Base-by-base conservation (phyloP, 1,140 invertebrate species). In the Papilio aristodemus region DNA sequence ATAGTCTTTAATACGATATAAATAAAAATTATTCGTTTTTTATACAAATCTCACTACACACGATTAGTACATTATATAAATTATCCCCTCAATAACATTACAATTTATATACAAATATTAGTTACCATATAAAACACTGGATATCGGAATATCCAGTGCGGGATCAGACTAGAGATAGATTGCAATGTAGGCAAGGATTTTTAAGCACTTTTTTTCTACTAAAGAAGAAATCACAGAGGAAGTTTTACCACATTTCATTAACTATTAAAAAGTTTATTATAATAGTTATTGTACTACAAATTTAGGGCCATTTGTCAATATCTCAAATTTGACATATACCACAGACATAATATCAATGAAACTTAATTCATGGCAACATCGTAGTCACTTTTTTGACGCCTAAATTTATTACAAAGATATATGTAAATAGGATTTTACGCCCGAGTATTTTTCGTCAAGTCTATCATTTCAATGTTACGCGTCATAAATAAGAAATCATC, bases 121-220 rank as follows among this genome's bases (percentile, higher is more conserved):
- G 14, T 37, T 50, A 50, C 25, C 39, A 37, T 32, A n/a, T 27
- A 13, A 39, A 11, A 46, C 43, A 66, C 11, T 46, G 25, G 41
- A 36, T 66, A 46, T 32, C 32, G 25, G 32, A 46, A 66, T 71
- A 69, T 43, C 68, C 68, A 71, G 67, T 32, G 54, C 71, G 73
- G 74, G 73, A 72, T 68, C 73, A 79, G 86, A 89, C 86, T 89
- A 89, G 86, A 75, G 78, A 83, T 78, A 86, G 83, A 81, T 89
- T 80, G 84, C 84, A 88, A 73, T 75, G 78, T 77, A 82, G 87
- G 87, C 85, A 88, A 88, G 82, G 75, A 81, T 74, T 80, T 77
- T 77, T 77, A 78, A 81, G 76, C 72, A 85, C 67, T 67, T 66
- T 22, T 32, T 32, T 64, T 50, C 14, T 38, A 50, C 63, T 66